Conservation (phyloP, 1,140 invertebrate genomes). For the Condylostylus longicornis region DNA sequence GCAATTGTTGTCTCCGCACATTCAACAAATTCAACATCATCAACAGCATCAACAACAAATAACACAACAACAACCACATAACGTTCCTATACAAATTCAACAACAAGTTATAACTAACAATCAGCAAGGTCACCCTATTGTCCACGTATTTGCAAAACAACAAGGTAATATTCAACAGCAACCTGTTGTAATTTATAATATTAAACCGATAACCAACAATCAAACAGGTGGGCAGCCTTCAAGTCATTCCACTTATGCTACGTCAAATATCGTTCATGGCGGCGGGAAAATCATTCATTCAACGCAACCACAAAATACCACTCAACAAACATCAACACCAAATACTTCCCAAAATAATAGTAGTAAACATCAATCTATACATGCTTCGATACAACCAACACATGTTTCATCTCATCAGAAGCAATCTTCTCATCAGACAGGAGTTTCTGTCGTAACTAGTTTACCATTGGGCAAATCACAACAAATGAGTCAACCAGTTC, state of each 20-base stretch:
- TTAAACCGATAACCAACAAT: slow-evolving; percentile 1
- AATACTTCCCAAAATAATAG: neutral
- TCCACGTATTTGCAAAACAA: neutral
- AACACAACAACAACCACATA: neutral
- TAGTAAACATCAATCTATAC: neutral
- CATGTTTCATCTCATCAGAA: slow-evolving; percentile 2
- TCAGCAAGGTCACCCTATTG: neutral
- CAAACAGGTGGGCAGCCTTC: slow-evolving; percentile 8
- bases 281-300: slow-evolving; percentile 2
- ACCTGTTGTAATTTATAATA: neutral
- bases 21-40: slow-evolving; percentile 9
- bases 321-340: slow-evolving; percentile 11
- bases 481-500: neutral
- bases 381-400: slow-evolving; percentile 1
- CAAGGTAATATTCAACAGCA: neutral
- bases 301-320: slow-evolving; percentile 7
- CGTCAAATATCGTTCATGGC: too few relatives aligned
- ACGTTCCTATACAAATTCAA: neutral
- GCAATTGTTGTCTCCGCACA: neutral
- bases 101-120: neutral
- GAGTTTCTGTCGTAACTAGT: slow-evolving; percentile 3
- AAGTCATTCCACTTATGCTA: neutral
- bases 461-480: slow-evolving; percentile 2
- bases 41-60: slow-evolving; percentile 8
- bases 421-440: slow-evolving; percentile 1